Evolutionary conservation across 2,113 vertebrate genomes (phyloP).

Genomic region (Pogonocichla stellata): DNA sequence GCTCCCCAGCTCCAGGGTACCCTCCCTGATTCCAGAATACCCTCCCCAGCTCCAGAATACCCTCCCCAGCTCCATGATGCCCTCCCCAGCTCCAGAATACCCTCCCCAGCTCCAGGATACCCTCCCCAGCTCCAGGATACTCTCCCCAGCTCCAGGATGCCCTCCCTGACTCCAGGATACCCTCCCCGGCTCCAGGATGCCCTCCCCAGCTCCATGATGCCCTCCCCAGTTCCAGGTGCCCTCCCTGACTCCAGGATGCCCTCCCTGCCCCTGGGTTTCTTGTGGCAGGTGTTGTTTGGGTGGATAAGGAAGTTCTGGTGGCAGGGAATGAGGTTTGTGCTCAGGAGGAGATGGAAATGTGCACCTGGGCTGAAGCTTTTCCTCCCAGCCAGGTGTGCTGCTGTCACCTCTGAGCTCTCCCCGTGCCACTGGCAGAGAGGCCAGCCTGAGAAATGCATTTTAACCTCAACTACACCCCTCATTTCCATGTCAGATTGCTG

Average conservation of each 20-base stretch:
- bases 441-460: rapidly evolving
- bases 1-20: too few species aligned
- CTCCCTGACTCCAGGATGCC: neutral
- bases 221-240: too few species aligned
- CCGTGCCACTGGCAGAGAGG: neutral
- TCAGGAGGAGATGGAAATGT: neutral
- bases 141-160: too few species aligned
- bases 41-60: too few species aligned
- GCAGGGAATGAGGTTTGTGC: neutral
- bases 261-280: neutral
- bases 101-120: too few species aligned
- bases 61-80: too few species aligned
- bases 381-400: neutral
- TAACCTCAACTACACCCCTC: neutral
- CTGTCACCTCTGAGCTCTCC: neutral
- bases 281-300: neutral
- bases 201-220: too few species aligned
- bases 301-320: neutral
- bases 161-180: too few species aligned
- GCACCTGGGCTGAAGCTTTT: neutral
- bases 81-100: too few species aligned
- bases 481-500: neutral
- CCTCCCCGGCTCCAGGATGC: too few species aligned
- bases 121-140: too few species aligned
- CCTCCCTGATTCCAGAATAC: too few species aligned